These are phyloP conservation scores for Deroptyus accipitrinus DNA, from an alignment of 2,113 vertebrate species.

Conservation along the genomic window DNA sequence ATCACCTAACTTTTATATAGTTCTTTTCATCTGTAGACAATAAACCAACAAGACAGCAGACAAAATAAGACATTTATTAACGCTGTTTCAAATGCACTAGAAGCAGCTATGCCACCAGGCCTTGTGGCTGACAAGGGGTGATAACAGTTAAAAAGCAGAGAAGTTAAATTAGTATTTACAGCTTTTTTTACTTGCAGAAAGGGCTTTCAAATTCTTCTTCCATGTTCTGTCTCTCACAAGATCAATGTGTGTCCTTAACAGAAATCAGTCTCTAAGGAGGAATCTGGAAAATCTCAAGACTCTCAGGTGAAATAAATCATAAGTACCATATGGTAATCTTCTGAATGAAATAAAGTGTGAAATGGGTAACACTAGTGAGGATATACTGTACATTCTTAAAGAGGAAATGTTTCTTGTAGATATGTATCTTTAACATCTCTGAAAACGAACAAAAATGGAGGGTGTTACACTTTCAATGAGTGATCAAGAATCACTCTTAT, in stretches of 20 bases:
- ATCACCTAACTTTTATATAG: no score
- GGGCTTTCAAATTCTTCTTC: background rate
- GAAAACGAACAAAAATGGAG: background rate
- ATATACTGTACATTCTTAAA: background rate
- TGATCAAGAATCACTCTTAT: rapidly evolving
- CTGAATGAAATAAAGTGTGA: background rate
- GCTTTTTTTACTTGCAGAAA: background rate
- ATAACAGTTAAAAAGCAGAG: background rate
- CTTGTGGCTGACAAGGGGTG: background rate
- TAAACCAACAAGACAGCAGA: background rate
- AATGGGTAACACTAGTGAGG: background rate
- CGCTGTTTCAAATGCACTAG: background rate
- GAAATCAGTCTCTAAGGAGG: background rate
- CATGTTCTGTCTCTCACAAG: background rate
- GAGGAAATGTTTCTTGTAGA: background rate
- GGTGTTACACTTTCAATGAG: background rate
- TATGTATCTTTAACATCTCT: background rate
- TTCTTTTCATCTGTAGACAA: background rate
- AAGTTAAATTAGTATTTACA: background rate
- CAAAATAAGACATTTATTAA: background rate
- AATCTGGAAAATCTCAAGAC: background rate
- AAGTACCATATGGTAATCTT: background rate
- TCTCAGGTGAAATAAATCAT: background rate
- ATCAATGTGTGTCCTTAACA: background rate
- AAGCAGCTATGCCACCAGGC: background rate